Evolutionary conservation across 1,140 invertebrate genomes (phyloP), one percentile per base, ranked within the genome.

Genomic region (Cotesia chilonis): DNA sequence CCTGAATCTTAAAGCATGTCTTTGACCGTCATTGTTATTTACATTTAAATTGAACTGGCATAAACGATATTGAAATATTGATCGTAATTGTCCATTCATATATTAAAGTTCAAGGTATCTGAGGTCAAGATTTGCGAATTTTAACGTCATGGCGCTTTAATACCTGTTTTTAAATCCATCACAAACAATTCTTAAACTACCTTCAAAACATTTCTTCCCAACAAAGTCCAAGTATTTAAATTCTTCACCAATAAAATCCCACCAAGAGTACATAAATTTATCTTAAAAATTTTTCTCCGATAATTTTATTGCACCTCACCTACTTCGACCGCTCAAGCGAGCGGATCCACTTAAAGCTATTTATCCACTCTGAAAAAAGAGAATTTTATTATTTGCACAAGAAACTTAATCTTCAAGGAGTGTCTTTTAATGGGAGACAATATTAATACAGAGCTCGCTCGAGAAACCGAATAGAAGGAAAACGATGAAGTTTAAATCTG

Each of bases 401-500:
- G 3, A 28, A 55, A 9, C 35, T 54, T 55, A 12, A 54, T 68
- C 17, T 36, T 28, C 3, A 41, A 37, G 61, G 14, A 74, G 60
- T 61, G 17, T 12, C 35, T 5, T 51, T 36, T 69, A 20, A 70
- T 70, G 28, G 66, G 14, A 55, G 67, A 54, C 57, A 60, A 28
- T 37, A 51, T 67, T 28, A 61, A 36, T 68, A 68, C 47, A 68
- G 52, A 60, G 68, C 36, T 55, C 14, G 68, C 14, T 55, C 35
- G 63, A 37, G 67, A 69, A 73, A 69, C 68, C 52, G 51, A 28
- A 28, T 28, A 28, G 28, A 77, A 71, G 74, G 60, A 77, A 75
- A 77, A 73, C 71, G 72, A 1, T 28, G 28, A 28, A 28, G 28
- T 68, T 75, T 35, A 77, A 77, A 77, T 77, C 76, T 75, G 71